Evolutionary conservation across 92 coral and sea anemone genomes (phyloP), one percentile per base, ranked within the genome.

Genomic region (Parazoanthus swiftii): DNA sequence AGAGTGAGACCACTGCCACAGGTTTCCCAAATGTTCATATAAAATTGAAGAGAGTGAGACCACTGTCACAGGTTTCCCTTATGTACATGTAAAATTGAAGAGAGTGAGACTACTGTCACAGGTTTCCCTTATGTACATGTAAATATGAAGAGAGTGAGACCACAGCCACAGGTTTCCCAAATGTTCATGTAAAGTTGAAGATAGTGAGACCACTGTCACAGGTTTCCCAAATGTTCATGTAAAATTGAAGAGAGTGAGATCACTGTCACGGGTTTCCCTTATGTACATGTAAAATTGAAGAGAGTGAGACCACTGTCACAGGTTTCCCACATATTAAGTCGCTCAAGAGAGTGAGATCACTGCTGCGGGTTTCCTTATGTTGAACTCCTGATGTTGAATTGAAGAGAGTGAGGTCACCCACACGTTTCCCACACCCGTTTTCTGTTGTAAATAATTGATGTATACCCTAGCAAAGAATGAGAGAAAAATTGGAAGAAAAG

Each of bases 381-480:
- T 29, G 0, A 9, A 35, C 71, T 29, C 33, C 33, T 29, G 33
- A 67, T 18, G 59, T 68, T 8, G 42, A 56, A 46, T 85, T 94
- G 78, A 93, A 94, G 86, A 94, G 90, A 8, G 92, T 94, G 0
- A 95, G 98, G 7, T 89, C 93, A 3, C 90, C 95, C 98, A 65
- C 91, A 86, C 46, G 93, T 94, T 92, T 94, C 98, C 66, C 93
- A 80, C n/a, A 86, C 90, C 43, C 89, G 29, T 63, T 63, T 63
- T 63, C 9, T 7, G 5, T 63, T 63, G 70, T 63, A 63, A 18
- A 18, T 63, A 63, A 63, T 63, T 63, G 70, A 4, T 2, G 26
- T 20, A 5, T 3, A 63, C 2, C 7, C 25, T 63, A 5, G 21
- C 70, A 21, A 58, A 20, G 70, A 63, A 63, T 1, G 1, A 20